Evolutionary conservation across 2,797 vertebrate species (phyloP), one percentile per base, ranked within the genome.

Genomic region (Premnoplex brunnescens): DNA sequence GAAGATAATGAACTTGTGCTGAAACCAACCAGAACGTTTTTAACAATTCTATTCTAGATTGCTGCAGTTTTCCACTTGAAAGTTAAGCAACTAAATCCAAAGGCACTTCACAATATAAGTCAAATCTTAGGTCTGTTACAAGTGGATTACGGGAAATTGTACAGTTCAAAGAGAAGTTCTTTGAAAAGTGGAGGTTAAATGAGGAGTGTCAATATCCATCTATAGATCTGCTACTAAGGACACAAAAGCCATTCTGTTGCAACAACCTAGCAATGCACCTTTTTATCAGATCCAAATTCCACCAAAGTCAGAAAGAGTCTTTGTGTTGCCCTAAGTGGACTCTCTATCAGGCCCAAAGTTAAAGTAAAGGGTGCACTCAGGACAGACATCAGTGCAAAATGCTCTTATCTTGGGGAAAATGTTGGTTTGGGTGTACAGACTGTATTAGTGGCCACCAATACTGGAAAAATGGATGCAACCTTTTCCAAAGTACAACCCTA

Each of bases 21-120:
- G 85, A 93, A 95, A 72, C 14, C 43, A 95, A 54, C 17, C 12
- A 81, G 83, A 86, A 79, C 14, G 49, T 93, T 95, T 78, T 82
- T 48, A 59, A 62, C 30, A 78, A 36, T 43, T n/a, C 17, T 87
- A 71, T 91, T 74, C 48, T 28, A 44, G 7, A 63, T 59, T 59
- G 30, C 13, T 75, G 43, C n/a, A 46, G 51, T 56, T 79, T 89
- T 91, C 60, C 34, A 59, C 41, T 91, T 91, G 46, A 64, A 59
- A 88, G 34, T 69, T 68, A 93, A 72, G 48, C 21, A 77, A 89
- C 43, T 62, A 80, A 73, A 91, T 74, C 26, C 85, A 72, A 82
- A 83, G 58, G 34, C 36, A 89, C 28, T 49, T 82, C 49, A 71
- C 67, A 83, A 49, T n/a, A 41, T 14, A 78, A 75, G 32, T 63